Base-by-base conservation (phyloP, 1,140 invertebrate species). In the Drosophila orena region DNA sequence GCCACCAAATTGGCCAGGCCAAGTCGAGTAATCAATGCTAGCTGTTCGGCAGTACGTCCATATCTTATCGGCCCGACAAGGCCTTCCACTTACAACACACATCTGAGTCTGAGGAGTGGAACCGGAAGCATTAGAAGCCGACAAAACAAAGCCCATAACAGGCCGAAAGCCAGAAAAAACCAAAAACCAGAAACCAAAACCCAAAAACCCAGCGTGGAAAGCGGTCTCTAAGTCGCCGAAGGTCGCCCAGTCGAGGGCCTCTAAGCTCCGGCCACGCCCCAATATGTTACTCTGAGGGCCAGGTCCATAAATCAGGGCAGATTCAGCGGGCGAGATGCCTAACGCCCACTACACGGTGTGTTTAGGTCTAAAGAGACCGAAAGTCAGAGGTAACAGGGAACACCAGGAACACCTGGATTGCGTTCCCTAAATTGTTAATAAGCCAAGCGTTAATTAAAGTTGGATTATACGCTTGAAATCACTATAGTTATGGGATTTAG, bases 81-180 rank as follows among this genome's bases (percentile, higher is more conserved):
- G 61, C 81, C 81, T 85, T 85, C 81, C 66, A 68, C 64, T 66
- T 53, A 52, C 58, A 72, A 56, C 57, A 73, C 57, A 54, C 46
- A 27, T 49, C 17, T n/a, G 42, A 57, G n/a, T 50, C 53, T 35
- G 49, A 42, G 40, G 56, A 60, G 70, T 57, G 64, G 52, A 79
- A 86, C 83, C 83, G 83, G 83, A 86, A 86, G 83, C 83, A 88
- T 86, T 86, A 88, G 81, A 81, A 70, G 69, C 74, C 73, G 61
- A 74, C 69, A 55, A 54, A 43, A 44, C 12, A 60, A 71, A 55
- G 43, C 37, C 59, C 52, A 55, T 42, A 66, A 43, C 40, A 30
- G 37, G 40, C 43, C 15, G 8, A 44, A 20, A 44, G 42, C 10
- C 10, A 54, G 56, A 70, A 49, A 74, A 17, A 17, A 17, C 17